Conservation (phyloP, 2,797 vertebrate genomes). For the Pseudochaenichthys georgianus region DNA sequence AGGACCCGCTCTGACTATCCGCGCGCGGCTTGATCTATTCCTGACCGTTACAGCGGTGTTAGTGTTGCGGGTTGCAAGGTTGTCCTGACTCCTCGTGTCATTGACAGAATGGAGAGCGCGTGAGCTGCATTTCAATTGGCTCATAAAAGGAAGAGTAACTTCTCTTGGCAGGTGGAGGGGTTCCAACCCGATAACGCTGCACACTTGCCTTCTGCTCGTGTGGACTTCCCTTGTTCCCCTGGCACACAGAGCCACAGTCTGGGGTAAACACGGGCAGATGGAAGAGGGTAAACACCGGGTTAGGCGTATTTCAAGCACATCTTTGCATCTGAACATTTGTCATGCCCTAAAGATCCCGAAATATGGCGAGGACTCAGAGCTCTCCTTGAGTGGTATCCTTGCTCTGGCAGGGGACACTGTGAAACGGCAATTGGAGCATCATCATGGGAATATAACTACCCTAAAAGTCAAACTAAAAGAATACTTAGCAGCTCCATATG, state of each 20-base stretch:
- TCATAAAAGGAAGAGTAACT: slow-evolving; percentile 82
- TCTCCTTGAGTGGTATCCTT: slow-evolving; percentile 18
- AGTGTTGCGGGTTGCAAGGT: slow-evolving; percentile 80
- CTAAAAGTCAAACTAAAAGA: slow-evolving; percentile 54
- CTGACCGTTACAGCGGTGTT: slow-evolving; percentile 80
- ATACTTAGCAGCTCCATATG: slow-evolving; percentile 49
- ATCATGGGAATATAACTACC: slow-evolving; percentile 38
- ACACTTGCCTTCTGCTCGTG: slow-evolving; percentile 71
- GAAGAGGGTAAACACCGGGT: slow-evolving; percentile 62
- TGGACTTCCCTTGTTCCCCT: slow-evolving; percentile 64
- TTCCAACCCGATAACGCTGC: slow-evolving; percentile 70
- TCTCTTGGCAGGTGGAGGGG: slow-evolving; percentile 78
- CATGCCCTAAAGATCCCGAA: slow-evolving; percentile 27
- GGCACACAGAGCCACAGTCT: slow-evolving; percentile 68
- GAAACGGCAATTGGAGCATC: slow-evolving; percentile 28
- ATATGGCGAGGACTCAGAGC: slow-evolving; percentile 18
- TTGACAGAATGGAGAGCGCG: slow-evolving; percentile 77
- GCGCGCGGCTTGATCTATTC: slow-evolving; percentile 78
- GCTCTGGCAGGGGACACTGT: slow-evolving; percentile 15
- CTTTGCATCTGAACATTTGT: slow-evolving; percentile 45
- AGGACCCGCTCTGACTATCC: slow-evolving; percentile 71
- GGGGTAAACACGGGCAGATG: slow-evolving; percentile 79
- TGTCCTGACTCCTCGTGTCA: slow-evolving; percentile 79
- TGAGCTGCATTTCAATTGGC: slow-evolving; percentile 83
- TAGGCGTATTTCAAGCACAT: slow-evolving; percentile 37